These are phyloP conservation scores for Excalfactoria chinensis DNA, from an alignment of 2,113 vertebrate species.

Conservation along the genomic window DNA sequence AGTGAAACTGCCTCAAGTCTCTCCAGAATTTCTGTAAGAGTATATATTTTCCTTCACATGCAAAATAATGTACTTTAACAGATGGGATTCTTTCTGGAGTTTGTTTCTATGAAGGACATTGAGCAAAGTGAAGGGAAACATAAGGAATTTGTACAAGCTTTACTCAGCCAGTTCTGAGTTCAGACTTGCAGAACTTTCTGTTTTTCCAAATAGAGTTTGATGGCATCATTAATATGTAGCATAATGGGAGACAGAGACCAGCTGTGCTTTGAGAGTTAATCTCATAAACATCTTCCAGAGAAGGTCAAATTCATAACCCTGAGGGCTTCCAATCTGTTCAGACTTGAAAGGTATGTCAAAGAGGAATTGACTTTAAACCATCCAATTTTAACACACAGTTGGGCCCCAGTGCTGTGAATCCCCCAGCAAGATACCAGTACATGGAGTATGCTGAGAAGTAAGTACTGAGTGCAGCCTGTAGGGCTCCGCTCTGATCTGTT, in stretches of 20 bases:
- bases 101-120: background rate
- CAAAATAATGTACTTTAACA: background rate
- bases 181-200: conserved; percentile 34
- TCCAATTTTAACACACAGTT: conserved; percentile 20
- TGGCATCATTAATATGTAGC: conserved; percentile 49
- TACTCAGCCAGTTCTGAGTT: background rate
- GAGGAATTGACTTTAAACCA: conserved; percentile 49
- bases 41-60: background rate
- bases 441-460: background rate
- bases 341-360: conserved; percentile 69
- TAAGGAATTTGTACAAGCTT: conserved; percentile 17
- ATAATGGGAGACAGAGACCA: conserved; percentile 47
- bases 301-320: conserved; percentile 56
- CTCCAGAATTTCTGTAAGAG: background rate
- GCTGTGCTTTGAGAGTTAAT: conserved; percentile 65
- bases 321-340: conserved; percentile 64
- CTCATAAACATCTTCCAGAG: conserved; percentile 64
- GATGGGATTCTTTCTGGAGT: background rate
- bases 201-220: conserved; percentile 45
- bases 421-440: background rate
- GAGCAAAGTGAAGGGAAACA: background rate
- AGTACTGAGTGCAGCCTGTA: background rate
- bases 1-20: background rate
- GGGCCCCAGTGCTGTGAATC: background rate
- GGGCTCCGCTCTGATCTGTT: background rate